These are phyloP conservation scores for Drosophila infuscata DNA, from an alignment of 2,888 invertebrate genomes.

Conservation along the genomic window DNA sequence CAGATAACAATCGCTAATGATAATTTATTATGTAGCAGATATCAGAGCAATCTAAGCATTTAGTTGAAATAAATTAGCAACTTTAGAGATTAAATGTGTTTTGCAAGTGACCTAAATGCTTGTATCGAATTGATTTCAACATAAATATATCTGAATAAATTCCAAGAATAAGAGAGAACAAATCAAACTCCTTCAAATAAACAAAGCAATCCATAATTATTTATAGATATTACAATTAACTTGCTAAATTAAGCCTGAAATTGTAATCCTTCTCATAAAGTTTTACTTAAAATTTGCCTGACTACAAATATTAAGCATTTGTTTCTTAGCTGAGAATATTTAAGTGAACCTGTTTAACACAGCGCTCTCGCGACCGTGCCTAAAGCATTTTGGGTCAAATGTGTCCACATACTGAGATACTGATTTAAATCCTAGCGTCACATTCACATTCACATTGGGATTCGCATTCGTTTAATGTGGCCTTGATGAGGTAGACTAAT, in stretches of 20 bases:
- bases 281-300: neutral
- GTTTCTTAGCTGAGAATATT: neutral
- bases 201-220: neutral
- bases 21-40: neutral
- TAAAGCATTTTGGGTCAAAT: slow-evolving; percentile 33
- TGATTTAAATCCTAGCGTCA: slow-evolving; percentile 42
- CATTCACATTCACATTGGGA: slow-evolving; percentile 26
- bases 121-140: neutral
- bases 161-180: neutral
- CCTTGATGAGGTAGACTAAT: slow-evolving; percentile 80
- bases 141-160: neutral
- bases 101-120: neutral
- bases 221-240: neutral
- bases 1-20: neutral
- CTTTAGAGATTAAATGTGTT: neutral
- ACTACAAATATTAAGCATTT: neutral
- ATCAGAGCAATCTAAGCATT: neutral
- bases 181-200: neutral
- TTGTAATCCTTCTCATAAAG: neutral
- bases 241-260: neutral
- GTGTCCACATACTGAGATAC: slow-evolving; percentile 20
- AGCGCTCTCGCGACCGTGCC: slow-evolving; percentile 44
- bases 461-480: slow-evolving; percentile 57
- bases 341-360: slow-evolving; percentile 10
- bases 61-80: neutral